Conservation (phyloP, 2,113 vertebrate genomes). For the Arizona elegans region DNA sequence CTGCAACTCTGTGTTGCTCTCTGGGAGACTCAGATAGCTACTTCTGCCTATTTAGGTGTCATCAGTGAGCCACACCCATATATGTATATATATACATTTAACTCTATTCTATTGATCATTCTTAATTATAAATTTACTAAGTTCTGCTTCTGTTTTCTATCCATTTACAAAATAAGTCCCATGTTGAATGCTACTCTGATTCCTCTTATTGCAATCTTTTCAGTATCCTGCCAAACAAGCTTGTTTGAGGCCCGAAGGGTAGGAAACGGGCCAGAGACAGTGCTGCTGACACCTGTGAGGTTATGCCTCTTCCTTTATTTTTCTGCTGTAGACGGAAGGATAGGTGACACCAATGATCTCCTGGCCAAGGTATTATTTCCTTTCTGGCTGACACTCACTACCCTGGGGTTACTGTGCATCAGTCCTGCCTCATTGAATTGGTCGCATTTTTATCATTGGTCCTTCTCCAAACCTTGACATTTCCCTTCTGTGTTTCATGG, state of each 20-base stretch:
- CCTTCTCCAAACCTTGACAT: not conserved
- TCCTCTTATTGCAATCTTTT: not conserved
- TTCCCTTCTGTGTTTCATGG: not conserved
- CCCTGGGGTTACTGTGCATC: not conserved
- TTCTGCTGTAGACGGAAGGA: not conserved
- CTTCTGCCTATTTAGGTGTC: too few relatives aligned
- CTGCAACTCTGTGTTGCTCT: too few relatives aligned
- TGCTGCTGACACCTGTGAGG: not conserved
- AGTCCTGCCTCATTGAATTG: not conserved
- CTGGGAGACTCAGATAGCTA: too few relatives aligned
- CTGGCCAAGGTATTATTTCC: not conserved
- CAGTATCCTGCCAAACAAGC: not conserved
- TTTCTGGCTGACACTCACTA: not conserved
- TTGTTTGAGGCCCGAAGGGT: not conserved
- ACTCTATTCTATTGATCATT: too few relatives aligned
- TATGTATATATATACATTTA: too few relatives aligned
- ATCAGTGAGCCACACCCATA: too few relatives aligned
- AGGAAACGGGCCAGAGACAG: not conserved
- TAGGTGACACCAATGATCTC: not conserved
- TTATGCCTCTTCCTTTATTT: not conserved
- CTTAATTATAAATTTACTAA: too few relatives aligned
- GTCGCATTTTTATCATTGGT: not conserved
- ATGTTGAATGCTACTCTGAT: too few relatives aligned
- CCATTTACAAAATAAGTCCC: too few relatives aligned
- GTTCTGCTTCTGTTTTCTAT: too few relatives aligned